Evolutionary conservation across 2,113 vertebrate genomes (phyloP).

Genomic region (Rattus rattus): DNA sequence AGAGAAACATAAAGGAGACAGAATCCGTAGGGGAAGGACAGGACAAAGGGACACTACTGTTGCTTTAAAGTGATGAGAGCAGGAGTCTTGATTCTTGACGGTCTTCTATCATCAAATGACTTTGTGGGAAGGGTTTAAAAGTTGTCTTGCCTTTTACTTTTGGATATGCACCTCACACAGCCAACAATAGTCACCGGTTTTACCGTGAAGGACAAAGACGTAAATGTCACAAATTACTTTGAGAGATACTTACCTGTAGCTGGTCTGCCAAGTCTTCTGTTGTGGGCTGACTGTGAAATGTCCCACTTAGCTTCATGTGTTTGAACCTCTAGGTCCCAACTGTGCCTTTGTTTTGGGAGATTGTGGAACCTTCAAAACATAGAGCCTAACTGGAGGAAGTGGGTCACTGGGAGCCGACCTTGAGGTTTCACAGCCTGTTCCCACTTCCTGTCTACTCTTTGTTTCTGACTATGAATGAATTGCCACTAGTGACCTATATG

Average conservation of each 20-base stretch:
- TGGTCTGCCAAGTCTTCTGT: background rate
- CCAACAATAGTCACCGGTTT: background rate
- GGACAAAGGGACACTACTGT: background rate
- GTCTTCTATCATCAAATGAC: background rate
- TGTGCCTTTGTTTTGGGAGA: background rate
- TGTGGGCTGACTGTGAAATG: background rate
- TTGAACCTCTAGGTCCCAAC: background rate
- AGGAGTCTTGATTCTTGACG: background rate
- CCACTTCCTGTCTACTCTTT: background rate
- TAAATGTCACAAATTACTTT: background rate
- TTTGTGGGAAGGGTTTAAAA: constrained; percentile 19
- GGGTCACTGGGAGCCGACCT: background rate
- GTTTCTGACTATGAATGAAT: background rate
- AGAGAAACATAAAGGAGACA: background rate
- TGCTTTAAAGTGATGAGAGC: background rate
- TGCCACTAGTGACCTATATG: background rate
- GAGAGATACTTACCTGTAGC: background rate
- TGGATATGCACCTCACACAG: background rate
- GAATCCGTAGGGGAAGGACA: background rate
- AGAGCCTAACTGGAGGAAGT: background rate
- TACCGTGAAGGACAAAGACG: background rate
- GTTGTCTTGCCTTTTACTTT: background rate
- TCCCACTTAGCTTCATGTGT: background rate
- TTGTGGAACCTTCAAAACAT: background rate
- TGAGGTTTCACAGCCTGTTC: background rate